A percentile compares a stretch with the other conserved stretches of the same genome.
Evolutionary conservation across 2,797 vertebrate species (phyloP).

Genomic region (Falco novaeseelandiae): DNA sequence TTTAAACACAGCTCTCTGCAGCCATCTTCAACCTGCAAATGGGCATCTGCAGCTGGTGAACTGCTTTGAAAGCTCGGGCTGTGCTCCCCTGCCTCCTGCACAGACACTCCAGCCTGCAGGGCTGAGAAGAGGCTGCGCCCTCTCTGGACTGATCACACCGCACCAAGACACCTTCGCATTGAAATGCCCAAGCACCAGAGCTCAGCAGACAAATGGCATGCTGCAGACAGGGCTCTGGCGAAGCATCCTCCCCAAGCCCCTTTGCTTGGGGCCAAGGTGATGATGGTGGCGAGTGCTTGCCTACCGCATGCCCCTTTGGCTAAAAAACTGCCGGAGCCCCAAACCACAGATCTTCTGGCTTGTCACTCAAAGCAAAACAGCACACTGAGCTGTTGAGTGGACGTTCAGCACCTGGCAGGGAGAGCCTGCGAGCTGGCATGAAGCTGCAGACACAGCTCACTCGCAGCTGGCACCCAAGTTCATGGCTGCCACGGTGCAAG

Average conservation of each 20-base stretch:
- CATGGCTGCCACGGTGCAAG: not conserved
- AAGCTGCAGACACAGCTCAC: not conserved
- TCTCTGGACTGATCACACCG: not conserved
- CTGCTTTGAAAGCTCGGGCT: not conserved
- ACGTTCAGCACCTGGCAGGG: not conserved
- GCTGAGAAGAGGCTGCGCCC: not conserved
- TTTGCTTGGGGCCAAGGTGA: not conserved
- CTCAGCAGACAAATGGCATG: fast-evolving
- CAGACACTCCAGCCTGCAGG: fast-evolving
- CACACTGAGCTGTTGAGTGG: not conserved
- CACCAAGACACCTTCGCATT: not conserved
- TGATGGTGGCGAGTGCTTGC: fast-evolving
- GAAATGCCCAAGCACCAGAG: fast-evolving
- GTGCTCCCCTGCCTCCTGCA: not conserved
- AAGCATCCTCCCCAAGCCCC: not conserved
- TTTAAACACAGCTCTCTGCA: not conserved
- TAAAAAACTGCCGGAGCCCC: not conserved
- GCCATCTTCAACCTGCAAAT: not conserved
- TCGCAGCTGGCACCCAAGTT: not conserved
- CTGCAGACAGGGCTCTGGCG: not conserved
- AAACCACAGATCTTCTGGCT: not conserved
- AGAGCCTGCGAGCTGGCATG: not conserved
- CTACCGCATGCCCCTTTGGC: not conserved
- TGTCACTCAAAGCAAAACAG: not conserved
- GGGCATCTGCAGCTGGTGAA: not conserved